Conservation (phyloP, 2,888 invertebrate species). For the Patella caerulea region DNA sequence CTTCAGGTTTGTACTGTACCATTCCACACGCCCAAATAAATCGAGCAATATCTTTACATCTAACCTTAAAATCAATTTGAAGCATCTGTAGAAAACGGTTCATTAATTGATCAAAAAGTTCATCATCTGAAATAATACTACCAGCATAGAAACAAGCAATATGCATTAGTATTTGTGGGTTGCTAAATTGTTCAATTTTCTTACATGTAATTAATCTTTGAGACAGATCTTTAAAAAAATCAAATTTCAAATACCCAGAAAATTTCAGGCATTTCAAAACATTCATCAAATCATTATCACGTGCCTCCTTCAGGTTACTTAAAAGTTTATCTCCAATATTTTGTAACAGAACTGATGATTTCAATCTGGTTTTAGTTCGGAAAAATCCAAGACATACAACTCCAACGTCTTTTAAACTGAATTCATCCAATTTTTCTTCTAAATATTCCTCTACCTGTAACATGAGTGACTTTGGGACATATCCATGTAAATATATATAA, state of each 20-base stretch:
- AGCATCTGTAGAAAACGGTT: slow-evolving; percentile 6
- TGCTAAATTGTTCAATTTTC: slow-evolving; percentile 8
- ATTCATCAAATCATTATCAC: slow-evolving; percentile 19
- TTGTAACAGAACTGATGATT: slow-evolving; percentile 25
- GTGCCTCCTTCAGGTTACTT: not conserved
- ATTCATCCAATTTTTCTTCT: slow-evolving; percentile 14
- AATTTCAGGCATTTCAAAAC: slow-evolving; percentile 30
- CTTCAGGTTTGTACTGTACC: slow-evolving; percentile 21
- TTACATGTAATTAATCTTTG: slow-evolving; percentile 23
- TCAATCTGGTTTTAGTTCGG: slow-evolving; percentile 27
- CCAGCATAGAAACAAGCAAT: slow-evolving; percentile 28
- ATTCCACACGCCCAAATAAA: slow-evolving; percentile 36
- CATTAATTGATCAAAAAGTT: slow-evolving; percentile 22
- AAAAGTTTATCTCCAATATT: slow-evolving; percentile 23
- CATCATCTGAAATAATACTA: slow-evolving; percentile 17
- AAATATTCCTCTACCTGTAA: slow-evolving; percentile 26
- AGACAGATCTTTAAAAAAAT: slow-evolving; percentile 27
- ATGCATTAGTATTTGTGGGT: slow-evolving; percentile 24
- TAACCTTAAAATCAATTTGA: not conserved
- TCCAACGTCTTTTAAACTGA: slow-evolving; percentile 27
- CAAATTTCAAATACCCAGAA: slow-evolving; percentile 27
- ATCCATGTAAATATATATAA: slow-evolving; percentile 30
- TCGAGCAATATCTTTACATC: slow-evolving; percentile 33
- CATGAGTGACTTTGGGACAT: slow-evolving; percentile 26
- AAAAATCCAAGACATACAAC: slow-evolving; percentile 29